A percentile compares a stretch with the other conserved stretches of the same genome.
These are phyloP conservation scores for Menura novaehollandiae DNA, from an alignment of 2,113 vertebrate genomes.

Conservation along the genomic window DNA sequence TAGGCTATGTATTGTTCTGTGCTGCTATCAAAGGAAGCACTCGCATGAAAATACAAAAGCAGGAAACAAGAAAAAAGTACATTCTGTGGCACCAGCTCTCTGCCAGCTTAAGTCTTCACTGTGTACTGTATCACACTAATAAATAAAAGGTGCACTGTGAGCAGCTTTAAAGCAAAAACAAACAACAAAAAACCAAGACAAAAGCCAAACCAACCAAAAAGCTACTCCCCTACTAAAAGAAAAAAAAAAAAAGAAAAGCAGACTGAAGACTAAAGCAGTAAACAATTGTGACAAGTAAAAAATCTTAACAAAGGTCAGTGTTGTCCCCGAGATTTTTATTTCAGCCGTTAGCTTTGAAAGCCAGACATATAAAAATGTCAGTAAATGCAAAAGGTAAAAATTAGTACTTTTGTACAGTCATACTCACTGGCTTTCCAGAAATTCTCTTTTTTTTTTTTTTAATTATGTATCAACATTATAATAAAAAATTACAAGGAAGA, in stretches of 20 bases:
- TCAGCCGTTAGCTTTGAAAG: background rate
- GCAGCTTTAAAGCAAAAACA: background rate
- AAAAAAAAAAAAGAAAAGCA: background rate
- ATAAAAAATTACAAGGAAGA: background rate
- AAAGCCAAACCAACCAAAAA: background rate
- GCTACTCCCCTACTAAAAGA: rapidly evolving
- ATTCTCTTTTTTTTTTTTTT: background rate
- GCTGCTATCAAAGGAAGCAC: constrained; percentile 62
- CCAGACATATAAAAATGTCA: background rate
- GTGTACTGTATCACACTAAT: background rate
- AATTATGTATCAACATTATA: background rate
- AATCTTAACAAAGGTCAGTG: background rate
- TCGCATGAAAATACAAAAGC: constrained; percentile 39
- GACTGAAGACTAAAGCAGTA: background rate
- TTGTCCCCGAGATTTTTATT: background rate
- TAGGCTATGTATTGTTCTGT: constrained; percentile 41
- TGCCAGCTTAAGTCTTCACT: background rate
- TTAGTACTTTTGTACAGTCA: background rate
- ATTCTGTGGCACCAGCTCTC: background rate
- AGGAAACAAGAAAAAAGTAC: constrained; percentile 43
- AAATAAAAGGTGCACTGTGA: background rate
- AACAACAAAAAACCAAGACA: background rate
- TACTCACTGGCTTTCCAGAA: background rate
- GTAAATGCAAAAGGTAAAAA: background rate
- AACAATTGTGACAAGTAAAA: background rate